Base-by-base conservation (phyloP, 2,113 vertebrate genomes). In the Arenaria interpres region DNA sequence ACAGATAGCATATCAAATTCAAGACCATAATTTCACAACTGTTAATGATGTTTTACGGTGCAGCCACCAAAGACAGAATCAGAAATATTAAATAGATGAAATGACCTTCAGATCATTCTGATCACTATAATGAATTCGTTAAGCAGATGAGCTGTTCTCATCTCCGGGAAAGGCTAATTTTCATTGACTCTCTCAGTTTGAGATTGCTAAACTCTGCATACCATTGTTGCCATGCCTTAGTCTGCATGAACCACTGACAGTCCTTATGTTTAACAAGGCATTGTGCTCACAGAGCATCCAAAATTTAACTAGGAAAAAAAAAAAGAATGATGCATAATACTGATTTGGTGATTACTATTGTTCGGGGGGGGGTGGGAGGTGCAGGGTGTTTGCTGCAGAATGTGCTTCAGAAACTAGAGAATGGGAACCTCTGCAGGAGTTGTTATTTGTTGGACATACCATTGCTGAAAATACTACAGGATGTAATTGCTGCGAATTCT, bases 211-310 rank as follows among this genome's bases (percentile, higher is more conserved):
- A 18, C 57, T 60, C 39, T 46, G 62, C 11, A 7, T 50, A 10
- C 25, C 7, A 0, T 43, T 2, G 0, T 89, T 93, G 20, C 53
- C 35, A 12, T 68, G 37, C 24, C 19, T 71, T 79, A 19, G 56
- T 59, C 39, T 86, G 39, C 57, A 14, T 37, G 72, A 84, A 35
- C 53, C 14, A 13, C 28, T 46, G 27, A 43, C 39, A 77, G 39
- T 35, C 22, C 48, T 64, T 64, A 51, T 1, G 22, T 46, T 68
- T 76, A 59, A 54, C 21, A 54, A 54, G 51, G 32, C 45, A 20
- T 45, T 0, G 0, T 50, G 37, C 39, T 91, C 25, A n/a, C 19
- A 64, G 43, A 76, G 48, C 37, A 63, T 54, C 2, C 77, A 17
- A 56, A 51, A 19, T 13, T 35, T 84, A 51, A 57, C 11, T 30